phyloP scores from a whole-genome alignment of 2,797 vertebrate species.

The Macroramphosus scolopax region DNA sequence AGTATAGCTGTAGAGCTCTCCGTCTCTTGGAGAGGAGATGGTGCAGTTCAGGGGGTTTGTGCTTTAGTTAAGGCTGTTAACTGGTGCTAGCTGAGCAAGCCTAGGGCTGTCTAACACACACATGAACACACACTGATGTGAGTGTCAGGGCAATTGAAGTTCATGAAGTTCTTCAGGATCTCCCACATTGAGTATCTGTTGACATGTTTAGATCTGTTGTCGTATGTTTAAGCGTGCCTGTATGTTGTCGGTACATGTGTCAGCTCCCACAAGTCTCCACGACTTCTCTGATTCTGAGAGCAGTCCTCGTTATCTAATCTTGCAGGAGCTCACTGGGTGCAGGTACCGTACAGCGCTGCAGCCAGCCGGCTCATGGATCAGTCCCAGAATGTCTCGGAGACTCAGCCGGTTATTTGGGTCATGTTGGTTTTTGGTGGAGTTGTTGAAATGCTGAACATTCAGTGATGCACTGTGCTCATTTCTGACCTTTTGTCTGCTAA shows the following conservation, averaged over 20 bases:
- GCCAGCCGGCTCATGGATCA: slow-evolving; percentile 44
- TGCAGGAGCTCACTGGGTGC: no score
- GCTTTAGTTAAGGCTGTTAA: slow-evolving; percentile 37
- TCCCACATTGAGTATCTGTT: slow-evolving; percentile 4
- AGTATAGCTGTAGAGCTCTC: slow-evolving; percentile 44
- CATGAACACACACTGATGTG: slow-evolving; percentile 31
- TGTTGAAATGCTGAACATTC: slow-evolving; percentile 35
- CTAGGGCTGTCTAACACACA: slow-evolving; percentile 24
- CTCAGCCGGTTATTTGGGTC: slow-evolving; percentile 48
- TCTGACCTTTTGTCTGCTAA: slow-evolving; percentile 5
- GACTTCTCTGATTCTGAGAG: slow-evolving; percentile 30
- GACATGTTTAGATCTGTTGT: no score
- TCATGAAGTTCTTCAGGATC: slow-evolving; percentile 27
- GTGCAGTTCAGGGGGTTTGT: slow-evolving; percentile 23
- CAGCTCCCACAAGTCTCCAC: slow-evolving; percentile 38
- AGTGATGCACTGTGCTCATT: slow-evolving; percentile 22
- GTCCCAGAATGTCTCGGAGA: slow-evolving; percentile 36
- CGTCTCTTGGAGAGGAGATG: slow-evolving; percentile 35
- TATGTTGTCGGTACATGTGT: slow-evolving; percentile 15
- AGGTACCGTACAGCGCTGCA: slow-evolving; percentile 42
- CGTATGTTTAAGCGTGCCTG: no score
- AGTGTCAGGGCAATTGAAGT: slow-evolving; percentile 34
- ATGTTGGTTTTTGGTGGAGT: slow-evolving; percentile 35
- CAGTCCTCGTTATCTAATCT: slow-evolving; percentile 56
- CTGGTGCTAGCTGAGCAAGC: slow-evolving; percentile 13